Conservation (phyloP, 2,113 vertebrate species). For the Pedetes capensis region DNA sequence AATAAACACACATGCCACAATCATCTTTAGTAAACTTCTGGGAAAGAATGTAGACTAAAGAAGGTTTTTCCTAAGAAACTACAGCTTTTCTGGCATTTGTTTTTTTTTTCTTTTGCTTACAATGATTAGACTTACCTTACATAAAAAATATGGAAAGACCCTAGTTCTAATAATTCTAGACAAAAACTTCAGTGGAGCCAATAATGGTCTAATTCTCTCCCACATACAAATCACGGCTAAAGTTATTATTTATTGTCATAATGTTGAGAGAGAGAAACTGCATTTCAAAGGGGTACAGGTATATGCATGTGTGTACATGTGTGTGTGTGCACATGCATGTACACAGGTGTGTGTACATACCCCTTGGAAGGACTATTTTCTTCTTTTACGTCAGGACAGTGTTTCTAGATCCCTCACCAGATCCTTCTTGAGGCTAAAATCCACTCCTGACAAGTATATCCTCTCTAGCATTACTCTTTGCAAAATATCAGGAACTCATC, state of each 20-base stretch:
- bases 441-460: background rate
- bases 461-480: background rate
- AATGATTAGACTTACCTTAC: slow-evolving; percentile 36
- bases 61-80: slow-evolving; percentile 63
- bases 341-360: no score
- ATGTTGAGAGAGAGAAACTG: slow-evolving; percentile 12
- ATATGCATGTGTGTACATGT: background rate
- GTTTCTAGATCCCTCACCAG: background rate
- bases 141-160: background rate
- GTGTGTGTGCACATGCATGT: background rate
- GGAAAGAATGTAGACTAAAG: slow-evolving; percentile 47
- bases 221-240: background rate
- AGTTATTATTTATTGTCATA: slow-evolving; percentile 27
- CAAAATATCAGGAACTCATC: background rate
- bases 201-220: background rate
- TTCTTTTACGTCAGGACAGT: background rate
- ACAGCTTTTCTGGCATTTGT: slow-evolving; percentile 35
- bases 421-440: background rate
- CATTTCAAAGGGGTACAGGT: background rate
- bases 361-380: background rate
- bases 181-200: background rate
- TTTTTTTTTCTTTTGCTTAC: slow-evolving; percentile 59
- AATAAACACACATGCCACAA: slow-evolving; percentile 61
- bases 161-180: slow-evolving; percentile 38
- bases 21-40: slow-evolving; percentile 66